These are phyloP conservation scores for Corythornis madagascariensis DNA, from an alignment of 2,113 vertebrate genomes.

Conservation along the genomic window DNA sequence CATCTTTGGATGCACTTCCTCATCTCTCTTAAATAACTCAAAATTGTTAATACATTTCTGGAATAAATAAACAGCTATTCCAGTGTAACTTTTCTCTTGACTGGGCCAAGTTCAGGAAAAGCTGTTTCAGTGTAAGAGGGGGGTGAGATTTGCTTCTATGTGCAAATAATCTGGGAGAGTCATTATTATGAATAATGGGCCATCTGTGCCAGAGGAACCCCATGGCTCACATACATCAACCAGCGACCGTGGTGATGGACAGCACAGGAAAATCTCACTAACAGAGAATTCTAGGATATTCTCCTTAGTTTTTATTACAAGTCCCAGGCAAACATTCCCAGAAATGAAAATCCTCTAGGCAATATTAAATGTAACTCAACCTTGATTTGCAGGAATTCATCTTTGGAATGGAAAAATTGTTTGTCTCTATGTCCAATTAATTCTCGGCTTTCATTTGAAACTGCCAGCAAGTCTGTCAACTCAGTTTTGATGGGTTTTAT, in stretches of 20 bases:
- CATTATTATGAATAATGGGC: not conserved
- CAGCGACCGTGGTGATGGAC: not conserved
- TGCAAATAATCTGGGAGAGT: not conserved
- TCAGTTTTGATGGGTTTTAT: slow-evolving; percentile 3
- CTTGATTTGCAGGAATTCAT: slow-evolving; percentile 27
- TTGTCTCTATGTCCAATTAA: slow-evolving; percentile 34
- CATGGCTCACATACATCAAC: not conserved
- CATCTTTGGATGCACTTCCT: not conserved
- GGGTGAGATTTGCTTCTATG: not conserved
- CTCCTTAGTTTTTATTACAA: not conserved
- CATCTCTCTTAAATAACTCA: accelerated
- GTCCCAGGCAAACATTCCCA: not conserved
- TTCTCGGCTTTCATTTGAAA: slow-evolving; percentile 42
- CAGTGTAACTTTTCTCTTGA: not conserved
- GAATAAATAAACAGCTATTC: not conserved
- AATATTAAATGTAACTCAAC: slow-evolving; percentile 44
- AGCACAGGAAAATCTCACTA: not conserved
- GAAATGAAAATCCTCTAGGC: slow-evolving; percentile 26
- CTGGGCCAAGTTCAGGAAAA: not conserved
- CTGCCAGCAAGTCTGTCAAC: slow-evolving; percentile 7
- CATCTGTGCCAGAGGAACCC: not conserved
- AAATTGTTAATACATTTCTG: not conserved
- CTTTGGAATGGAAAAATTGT: not conserved
- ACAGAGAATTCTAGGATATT: not conserved
- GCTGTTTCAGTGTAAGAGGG: not conserved